phyloP scores from a whole-genome alignment of 2,113 vertebrate genomes.

The Bungarus multicinctus region DNA sequence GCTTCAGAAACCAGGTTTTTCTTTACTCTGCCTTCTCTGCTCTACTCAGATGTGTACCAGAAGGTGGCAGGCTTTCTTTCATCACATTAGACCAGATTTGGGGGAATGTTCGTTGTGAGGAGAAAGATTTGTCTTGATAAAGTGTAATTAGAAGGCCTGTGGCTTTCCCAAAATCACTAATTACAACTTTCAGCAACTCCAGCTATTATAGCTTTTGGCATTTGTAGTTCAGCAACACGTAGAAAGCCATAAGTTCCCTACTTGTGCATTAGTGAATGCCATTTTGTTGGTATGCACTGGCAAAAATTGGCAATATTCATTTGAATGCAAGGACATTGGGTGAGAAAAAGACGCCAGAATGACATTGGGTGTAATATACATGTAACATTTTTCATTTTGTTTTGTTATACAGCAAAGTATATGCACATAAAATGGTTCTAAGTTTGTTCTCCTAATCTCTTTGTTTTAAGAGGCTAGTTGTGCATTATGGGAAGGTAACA shows the following conservation, averaged over 20 bases:
- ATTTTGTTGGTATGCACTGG: background rate
- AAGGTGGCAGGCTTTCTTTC: background rate
- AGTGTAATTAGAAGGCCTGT: background rate
- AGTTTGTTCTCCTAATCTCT: background rate
- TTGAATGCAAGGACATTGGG: background rate
- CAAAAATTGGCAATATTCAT: background rate
- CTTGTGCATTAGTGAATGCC: background rate
- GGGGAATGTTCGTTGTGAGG: background rate
- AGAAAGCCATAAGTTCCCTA: background rate
- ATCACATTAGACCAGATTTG: background rate
- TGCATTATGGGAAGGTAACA: background rate
- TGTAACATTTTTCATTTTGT: background rate
- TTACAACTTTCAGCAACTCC: background rate
- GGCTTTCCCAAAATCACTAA: background rate
- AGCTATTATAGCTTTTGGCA: background rate
- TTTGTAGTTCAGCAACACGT: background rate
- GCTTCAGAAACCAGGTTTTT: background rate
- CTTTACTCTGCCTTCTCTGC: background rate
- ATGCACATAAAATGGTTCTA: background rate
- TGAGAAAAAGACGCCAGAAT: background rate
- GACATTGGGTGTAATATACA: background rate
- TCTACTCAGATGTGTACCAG: background rate
- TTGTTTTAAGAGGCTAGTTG: background rate
- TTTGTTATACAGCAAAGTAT: background rate
- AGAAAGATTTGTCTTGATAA: background rate